Evolutionary conservation across 2,113 vertebrate genomes (phyloP).

Genomic region (Camelus bactrianus): DNA sequence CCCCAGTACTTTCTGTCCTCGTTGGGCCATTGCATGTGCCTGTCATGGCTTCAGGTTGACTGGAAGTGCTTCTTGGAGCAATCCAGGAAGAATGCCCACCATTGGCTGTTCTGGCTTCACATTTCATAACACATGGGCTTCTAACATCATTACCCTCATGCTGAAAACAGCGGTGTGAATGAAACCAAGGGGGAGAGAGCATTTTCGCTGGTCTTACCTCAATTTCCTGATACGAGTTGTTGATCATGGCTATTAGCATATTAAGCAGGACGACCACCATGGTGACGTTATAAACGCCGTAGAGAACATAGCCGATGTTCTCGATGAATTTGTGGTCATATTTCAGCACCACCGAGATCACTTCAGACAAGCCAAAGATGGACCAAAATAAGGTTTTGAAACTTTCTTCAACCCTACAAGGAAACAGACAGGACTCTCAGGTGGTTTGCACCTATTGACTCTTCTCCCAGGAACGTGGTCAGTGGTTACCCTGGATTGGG

Average conservation of each 20-base stretch:
- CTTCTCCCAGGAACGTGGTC: not conserved
- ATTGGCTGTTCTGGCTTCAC: not conserved
- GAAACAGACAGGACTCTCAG: slow-evolving; percentile 72
- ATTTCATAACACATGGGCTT: not conserved
- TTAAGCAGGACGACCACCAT: slow-evolving; percentile 99
- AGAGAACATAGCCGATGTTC: slow-evolving; percentile 98
- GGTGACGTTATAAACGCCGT: slow-evolving; percentile 97
- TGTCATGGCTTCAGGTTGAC: not conserved
- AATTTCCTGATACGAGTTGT: slow-evolving; percentile 99
- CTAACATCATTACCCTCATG: not conserved
- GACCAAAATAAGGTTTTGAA: slow-evolving; percentile 99
- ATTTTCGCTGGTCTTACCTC: slow-evolving; percentile 90
- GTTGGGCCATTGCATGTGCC: not conserved
- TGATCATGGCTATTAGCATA: slow-evolving; percentile 99
- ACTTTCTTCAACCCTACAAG: slow-evolving; percentile 96
- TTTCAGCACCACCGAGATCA: slow-evolving; percentile 98
- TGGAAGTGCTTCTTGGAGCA: not conserved
- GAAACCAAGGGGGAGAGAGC: not conserved
- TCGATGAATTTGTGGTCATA: slow-evolving; percentile 99
- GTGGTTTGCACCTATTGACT: too few relatives aligned
- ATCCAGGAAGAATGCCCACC: not conserved
- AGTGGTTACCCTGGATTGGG: not conserved
- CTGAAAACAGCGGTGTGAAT: not conserved
- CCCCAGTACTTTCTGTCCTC: not conserved
- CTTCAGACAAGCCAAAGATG: slow-evolving; percentile 98